Base-by-base conservation (phyloP, 2,113 vertebrate genomes). In the Carollia perspicillata region DNA sequence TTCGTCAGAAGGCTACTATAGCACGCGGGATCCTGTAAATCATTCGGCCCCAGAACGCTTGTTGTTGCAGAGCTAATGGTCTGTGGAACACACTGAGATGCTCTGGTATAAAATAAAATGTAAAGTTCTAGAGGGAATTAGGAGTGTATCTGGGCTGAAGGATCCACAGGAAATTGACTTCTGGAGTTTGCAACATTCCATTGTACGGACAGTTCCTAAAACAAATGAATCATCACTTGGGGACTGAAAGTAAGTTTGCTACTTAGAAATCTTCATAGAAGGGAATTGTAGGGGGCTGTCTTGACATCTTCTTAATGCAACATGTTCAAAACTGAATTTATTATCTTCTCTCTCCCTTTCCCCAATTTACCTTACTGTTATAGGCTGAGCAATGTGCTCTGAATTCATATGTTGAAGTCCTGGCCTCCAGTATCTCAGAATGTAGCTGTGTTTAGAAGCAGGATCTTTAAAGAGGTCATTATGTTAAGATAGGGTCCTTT, bases 241-340 rank as follows among this genome's bases (percentile, higher is more conserved):
- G n/a, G 63, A 63, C 3, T 42, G 80, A 40, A 51, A 58, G 60
- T 37, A 79, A 71, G 20, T 44, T 83, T 86, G 23, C 26, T 93
- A 11, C 47, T 84, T 53, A 72, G 74, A 60, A 49, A 83, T 14
- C 23, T 75, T 96, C 49, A 71, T 14, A 85, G 90, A 16, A 89
- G 35, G 30, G 85, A 30, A n/a, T 40, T 68, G 17, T 40, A 88
- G 58, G 63, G 58, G 30, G 13, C 1, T 65, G 13, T 33, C 58
- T 90, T 93, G 49, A 47, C 1, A 26, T 44, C 42, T 13, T 13
- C 26, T 60, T 60, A 79, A 18, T 53, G 80, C 3, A 49, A 60
- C 37, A 14, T 66, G 42, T 20, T 89, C 35, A 47, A 49, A 28
- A 40, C 11, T 33, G 65, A 71, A 23, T 26, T 55, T 71, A 10